Percentiles rank a stretch among this genome's conserved stretches.
Evolutionary conservation across 2,888 invertebrate species (phyloP).

Genomic region (Coleophora flavipennella): DNA sequence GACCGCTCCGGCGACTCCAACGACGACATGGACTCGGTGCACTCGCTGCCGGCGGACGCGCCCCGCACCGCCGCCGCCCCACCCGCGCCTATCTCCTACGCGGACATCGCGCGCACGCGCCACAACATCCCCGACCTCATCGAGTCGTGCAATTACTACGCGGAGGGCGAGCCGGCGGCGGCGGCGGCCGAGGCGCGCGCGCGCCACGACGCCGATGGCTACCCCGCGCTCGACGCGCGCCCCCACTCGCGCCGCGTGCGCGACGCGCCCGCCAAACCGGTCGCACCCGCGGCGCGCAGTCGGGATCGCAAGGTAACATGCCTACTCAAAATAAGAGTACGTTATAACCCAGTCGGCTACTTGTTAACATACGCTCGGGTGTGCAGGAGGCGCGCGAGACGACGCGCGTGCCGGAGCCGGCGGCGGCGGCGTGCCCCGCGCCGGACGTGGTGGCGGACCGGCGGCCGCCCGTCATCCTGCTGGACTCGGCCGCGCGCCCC

Average conservation of each 20-base stretch:
- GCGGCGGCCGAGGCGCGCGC: conserved; percentile 19
- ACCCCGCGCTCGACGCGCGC: conserved; percentile 21
- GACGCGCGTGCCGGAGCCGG: conserved; percentile 10
- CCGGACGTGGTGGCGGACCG: conserved; percentile 60
- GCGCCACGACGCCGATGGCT: conserved; percentile 20
- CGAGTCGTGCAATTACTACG: conserved; percentile 66
- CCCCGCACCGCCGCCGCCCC: conserved; percentile 71
- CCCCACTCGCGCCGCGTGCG: conserved; percentile 14
- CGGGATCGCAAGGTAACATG: conserved; percentile 7
- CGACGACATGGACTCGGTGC: conserved; percentile 86
- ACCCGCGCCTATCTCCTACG: conserved; percentile 80
- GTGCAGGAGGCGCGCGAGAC: too few relatives aligned
- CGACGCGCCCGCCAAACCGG: conserved; percentile 13
- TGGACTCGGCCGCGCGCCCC: conserved; percentile 71
- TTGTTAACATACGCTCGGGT: too few relatives aligned
- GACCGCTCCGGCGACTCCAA: conserved; percentile 88
- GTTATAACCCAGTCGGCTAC: too few relatives aligned
- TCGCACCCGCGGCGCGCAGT: conserved; percentile 16
- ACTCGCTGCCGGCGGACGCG: conserved; percentile 79
- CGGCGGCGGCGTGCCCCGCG: conserved; percentile 37
- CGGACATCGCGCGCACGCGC: conserved; percentile 81
- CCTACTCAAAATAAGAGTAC: background rate
- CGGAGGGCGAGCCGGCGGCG: conserved; percentile 33
- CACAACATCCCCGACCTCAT: conserved; percentile 68
- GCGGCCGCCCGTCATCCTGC: conserved; percentile 82